Evolutionary conservation across 2,888 invertebrate genomes (phyloP).

Genomic region (Euphydryas editha): DNA sequence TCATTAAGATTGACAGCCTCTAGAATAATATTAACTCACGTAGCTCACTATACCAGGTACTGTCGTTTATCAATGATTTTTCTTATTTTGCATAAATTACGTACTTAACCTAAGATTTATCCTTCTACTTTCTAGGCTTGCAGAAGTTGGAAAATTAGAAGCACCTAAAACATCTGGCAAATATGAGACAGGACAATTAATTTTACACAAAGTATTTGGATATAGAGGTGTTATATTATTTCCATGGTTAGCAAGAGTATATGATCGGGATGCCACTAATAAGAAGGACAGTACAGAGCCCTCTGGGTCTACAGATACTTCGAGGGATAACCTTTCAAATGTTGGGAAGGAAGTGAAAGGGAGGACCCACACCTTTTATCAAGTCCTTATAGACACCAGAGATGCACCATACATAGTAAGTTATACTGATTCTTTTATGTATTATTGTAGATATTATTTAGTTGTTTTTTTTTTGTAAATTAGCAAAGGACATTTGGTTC

Average conservation of each 20-base stretch:
- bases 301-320: constrained; percentile 54
- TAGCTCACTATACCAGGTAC: constrained; percentile 78
- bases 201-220: constrained; percentile 98
- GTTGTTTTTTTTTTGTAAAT: too few relatives aligned
- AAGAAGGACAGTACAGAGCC: constrained; percentile 83
- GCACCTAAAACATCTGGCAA: constrained; percentile 93
- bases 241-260: constrained; percentile 98
- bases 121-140: constrained; percentile 85
- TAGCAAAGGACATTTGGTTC: too few relatives aligned
- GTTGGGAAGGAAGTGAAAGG: constrained; percentile 95
- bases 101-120: constrained; percentile 64
- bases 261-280: constrained; percentile 93
- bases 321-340: constrained; percentile 71
- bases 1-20: constrained; percentile 66
- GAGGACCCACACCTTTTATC: constrained; percentile 97
- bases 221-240: constrained; percentile 98
- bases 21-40: constrained; percentile 70
- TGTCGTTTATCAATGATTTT: constrained; percentile 28
- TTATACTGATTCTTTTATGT: background rate
- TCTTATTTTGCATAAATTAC: constrained; percentile 48
- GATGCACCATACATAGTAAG: constrained; percentile 98
- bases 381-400: constrained; percentile 97
- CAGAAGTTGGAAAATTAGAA: constrained; percentile 97
- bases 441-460: too few relatives aligned
- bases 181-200: constrained; percentile 98